Conservation (phyloP, 2,797 vertebrate species). For the Falco cherrug region DNA sequence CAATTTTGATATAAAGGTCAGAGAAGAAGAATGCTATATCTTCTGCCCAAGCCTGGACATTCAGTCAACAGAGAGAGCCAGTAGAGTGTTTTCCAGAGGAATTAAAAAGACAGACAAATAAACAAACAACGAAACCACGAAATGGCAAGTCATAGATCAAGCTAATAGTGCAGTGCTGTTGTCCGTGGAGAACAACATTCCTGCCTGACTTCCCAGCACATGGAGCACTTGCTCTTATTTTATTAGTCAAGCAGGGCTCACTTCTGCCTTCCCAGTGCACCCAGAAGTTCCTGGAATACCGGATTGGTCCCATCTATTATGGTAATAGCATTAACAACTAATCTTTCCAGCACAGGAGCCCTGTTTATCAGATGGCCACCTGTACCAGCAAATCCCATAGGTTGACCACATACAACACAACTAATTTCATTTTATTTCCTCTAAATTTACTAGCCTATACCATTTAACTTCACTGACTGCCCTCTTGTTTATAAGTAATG, state of each 20-base stretch:
- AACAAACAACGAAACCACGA: conserved; percentile 25
- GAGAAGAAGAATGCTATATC: conserved; percentile 15
- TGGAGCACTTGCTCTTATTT: neutral
- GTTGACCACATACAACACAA: neutral
- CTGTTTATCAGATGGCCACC: neutral
- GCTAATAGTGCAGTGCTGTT: neutral
- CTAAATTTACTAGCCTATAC: neutral
- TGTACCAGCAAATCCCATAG: neutral
- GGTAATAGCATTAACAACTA: neutral
- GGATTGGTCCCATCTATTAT: neutral
- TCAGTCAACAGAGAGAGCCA: neutral
- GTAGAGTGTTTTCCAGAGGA: conserved; percentile 25
- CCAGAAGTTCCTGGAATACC: neutral
- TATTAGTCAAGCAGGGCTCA: conserved; percentile 18
- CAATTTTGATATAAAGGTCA: conserved; percentile 59
- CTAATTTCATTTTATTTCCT: neutral
- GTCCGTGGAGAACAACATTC: neutral
- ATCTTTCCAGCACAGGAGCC: neutral
- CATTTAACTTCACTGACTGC: neutral
- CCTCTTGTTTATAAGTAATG: neutral
- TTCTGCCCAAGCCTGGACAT: conserved; percentile 4
- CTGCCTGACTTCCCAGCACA: neutral
- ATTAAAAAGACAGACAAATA: conserved; percentile 44
- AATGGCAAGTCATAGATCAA: conserved; percentile 42
- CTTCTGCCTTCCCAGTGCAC: neutral